These are phyloP conservation scores for Xenopus petersii DNA, from an alignment of 2,797 vertebrate genomes.

Conservation along the genomic window DNA sequence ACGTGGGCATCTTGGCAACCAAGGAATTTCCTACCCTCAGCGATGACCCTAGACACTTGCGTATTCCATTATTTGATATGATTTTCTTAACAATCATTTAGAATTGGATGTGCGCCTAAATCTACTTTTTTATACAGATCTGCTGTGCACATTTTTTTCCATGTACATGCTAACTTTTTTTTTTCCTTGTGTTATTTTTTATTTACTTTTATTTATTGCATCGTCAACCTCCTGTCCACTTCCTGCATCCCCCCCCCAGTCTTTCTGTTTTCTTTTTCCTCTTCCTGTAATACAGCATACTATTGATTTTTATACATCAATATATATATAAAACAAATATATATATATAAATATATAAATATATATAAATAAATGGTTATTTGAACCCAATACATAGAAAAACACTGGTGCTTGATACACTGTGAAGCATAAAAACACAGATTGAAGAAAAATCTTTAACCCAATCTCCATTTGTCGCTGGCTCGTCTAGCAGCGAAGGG, in stretches of 20 bases:
- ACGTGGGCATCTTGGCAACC: constrained; percentile 69
- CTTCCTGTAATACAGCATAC: constrained; percentile 79
- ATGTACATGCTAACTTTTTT: constrained; percentile 84
- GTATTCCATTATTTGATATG: constrained; percentile 97
- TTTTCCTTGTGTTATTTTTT: constrained; percentile 61
- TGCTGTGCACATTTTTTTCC: constrained; percentile 89
- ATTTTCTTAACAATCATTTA: constrained; percentile 86
- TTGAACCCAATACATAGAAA: constrained; percentile 79
- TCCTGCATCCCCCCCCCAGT: constrained; percentile 75
- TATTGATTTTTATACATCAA: constrained; percentile 84
- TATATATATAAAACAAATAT: constrained; percentile 70
- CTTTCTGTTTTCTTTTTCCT: constrained; percentile 64
- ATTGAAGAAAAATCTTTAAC: constrained; percentile 74
- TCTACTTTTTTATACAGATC: constrained; percentile 85
- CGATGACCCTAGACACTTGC: constrained; percentile 70
- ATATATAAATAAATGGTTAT: constrained; percentile 79
- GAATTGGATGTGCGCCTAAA: constrained; percentile 96
- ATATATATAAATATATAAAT: constrained; percentile 63
- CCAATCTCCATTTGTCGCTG: neutral
- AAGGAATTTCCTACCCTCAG: constrained; percentile 79
- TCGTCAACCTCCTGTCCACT: constrained; percentile 68
- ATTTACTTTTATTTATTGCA: constrained; percentile 95
- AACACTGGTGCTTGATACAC: constrained; percentile 98
- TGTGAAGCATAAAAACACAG: constrained; percentile 81
- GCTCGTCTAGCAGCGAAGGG: neutral